These are phyloP conservation scores for Panopea generosa DNA, from an alignment of 2,888 invertebrate genomes.

Conservation along the genomic window DNA sequence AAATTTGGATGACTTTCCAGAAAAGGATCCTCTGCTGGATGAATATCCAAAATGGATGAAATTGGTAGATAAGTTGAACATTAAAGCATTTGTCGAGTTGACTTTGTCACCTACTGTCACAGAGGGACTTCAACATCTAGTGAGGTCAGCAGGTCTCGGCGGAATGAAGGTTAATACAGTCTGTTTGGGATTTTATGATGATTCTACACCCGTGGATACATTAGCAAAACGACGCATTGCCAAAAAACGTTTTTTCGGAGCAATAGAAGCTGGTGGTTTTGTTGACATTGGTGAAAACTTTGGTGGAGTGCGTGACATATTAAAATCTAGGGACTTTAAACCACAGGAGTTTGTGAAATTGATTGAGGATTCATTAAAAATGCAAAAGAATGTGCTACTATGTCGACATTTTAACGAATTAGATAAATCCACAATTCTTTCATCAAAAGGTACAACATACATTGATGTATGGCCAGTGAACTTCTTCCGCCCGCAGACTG, in stretches of 20 bases:
- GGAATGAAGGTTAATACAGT: conserved; percentile 99
- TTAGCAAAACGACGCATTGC: conserved; percentile 60
- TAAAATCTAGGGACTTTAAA: conserved; percentile 63
- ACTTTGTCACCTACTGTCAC: conserved; percentile 94
- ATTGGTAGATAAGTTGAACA: conserved; percentile 97
- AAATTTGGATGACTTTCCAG: conserved; percentile 85
- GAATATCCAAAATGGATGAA: conserved; percentile 96
- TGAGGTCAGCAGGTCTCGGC: conserved; percentile 96
- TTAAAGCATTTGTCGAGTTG: conserved; percentile 96
- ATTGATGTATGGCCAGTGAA: conserved; percentile 99
- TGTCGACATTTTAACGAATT: conserved; percentile 95
- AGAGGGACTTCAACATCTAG: conserved; percentile 96
- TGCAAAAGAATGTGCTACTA: conserved; percentile 97
- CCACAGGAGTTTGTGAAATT: conserved; percentile 92
- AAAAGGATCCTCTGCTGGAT: conserved; percentile 90
- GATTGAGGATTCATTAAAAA: conserved; percentile 93
- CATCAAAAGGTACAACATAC: conserved; percentile 89
- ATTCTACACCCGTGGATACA: conserved; percentile 89
- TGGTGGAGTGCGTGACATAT: conserved; percentile 63
- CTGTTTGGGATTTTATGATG: conserved; percentile 97
- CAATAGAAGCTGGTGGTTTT: conserved; percentile 59
- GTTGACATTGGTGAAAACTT: conserved; percentile 69
- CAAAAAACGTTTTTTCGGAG: conserved; percentile 67
- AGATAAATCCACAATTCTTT: conserved; percentile 91
- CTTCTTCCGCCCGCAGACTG: conserved; percentile 91